Percentiles rank a stretch among this genome's conserved stretches.
phyloP scores from a whole-genome alignment of 23 tunicate genomes.

The Styela plicata region DNA sequence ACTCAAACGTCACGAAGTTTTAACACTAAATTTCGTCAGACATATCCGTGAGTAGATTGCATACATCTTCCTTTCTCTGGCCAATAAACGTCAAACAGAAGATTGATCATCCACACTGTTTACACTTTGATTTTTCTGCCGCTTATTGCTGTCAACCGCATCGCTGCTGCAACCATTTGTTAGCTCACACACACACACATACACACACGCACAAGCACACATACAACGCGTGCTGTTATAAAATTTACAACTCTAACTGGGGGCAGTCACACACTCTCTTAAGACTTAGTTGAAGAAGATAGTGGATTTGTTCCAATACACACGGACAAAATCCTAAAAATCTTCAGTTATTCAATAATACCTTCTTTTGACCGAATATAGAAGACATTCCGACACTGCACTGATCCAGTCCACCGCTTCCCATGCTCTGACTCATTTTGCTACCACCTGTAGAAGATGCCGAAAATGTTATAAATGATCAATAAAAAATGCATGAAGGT shows the following conservation, averaged over 20 bases:
- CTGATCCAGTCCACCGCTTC: constrained; percentile 6
- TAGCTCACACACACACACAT: background rate
- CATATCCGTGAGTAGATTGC: no score
- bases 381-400: constrained; percentile 12
- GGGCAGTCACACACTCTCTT: no score
- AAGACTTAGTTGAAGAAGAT: no score
- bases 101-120: no score
- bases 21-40: no score
- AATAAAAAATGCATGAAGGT: background rate
- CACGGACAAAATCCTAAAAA: background rate
- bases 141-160: no score
- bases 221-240: background rate
- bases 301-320: no score
- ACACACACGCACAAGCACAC: background rate
- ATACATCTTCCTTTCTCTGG: no score
- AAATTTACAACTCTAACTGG: background rate
- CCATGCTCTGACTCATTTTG: constrained; percentile 5
- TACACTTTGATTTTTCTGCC: no score
- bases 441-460: background rate
- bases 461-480: background rate
- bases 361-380: background rate
- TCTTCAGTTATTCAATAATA: background rate
- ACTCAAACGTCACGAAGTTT: no score
- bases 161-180: background rate
- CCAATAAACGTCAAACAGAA: no score